Percentiles rank a stretch among this genome's conserved stretches.
Evolutionary conservation across 2,888 invertebrate species (phyloP).

Genomic region (Sepiola atlantica): DNA sequence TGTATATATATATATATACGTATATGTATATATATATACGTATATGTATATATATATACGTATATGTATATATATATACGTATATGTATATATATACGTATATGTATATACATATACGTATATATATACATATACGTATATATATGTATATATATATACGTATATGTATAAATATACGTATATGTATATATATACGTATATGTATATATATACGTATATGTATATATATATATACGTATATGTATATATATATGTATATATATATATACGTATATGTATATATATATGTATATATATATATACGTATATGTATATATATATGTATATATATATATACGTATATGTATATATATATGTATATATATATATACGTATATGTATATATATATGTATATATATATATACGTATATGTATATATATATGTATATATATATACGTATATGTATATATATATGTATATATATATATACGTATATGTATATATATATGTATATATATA

Average conservation of each 20-base stretch:
- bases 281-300: not conserved
- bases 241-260: no score
- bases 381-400: no score
- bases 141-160: conserved; percentile 7
- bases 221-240: not conserved
- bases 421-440: not conserved
- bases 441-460: not conserved
- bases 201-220: no score
- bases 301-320: not conserved
- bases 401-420: no score
- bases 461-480: not conserved
- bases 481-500: not conserved
- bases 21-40: no score
- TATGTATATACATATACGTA: not conserved
- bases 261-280: not conserved
- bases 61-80: not conserved
- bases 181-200: not conserved
- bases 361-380: no score
- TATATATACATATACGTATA: not conserved
- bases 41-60: no score
- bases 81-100: not conserved
- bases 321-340: not conserved
- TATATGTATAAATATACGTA: not conserved
- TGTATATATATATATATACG: no score
- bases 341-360: no score